phyloP scores from a whole-genome alignment of 2,113 vertebrate species.

The Campylorhamphus procurvoides region DNA sequence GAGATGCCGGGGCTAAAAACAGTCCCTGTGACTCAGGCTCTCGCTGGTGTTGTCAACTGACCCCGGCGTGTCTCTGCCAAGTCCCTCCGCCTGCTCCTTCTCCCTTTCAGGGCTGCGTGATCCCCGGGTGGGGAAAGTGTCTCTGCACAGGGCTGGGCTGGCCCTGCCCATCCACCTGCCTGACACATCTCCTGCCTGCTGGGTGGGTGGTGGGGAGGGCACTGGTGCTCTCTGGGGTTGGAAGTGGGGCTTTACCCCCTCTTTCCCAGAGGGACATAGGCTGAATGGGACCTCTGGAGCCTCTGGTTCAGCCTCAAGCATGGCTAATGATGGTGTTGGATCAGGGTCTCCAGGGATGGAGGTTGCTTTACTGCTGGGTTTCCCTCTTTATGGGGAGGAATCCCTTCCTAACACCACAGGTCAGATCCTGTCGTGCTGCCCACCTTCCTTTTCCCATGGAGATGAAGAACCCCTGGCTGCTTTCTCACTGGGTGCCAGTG shows the following conservation, averaged over 20 bases:
- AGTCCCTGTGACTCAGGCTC: slow-evolving; percentile 31
- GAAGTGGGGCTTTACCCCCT: fast-evolving
- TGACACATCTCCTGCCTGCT: background rate
- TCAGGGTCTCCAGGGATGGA: background rate
- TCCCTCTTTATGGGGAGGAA: background rate
- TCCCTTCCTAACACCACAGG: background rate
- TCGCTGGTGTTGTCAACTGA: background rate
- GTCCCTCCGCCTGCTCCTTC: slow-evolving; percentile 15
- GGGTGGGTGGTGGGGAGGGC: background rate
- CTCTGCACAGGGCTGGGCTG: background rate
- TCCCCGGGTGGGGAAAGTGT: fast-evolving
- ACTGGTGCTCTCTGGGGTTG: background rate
- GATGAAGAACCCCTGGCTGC: background rate
- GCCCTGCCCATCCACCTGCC: background rate
- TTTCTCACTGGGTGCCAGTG: background rate
- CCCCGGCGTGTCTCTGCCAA: background rate
- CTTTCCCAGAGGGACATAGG: background rate
- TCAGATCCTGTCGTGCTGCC: background rate
- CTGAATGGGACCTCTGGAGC: background rate
- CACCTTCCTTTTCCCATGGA: fast-evolving
- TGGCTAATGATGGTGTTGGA: fast-evolving
- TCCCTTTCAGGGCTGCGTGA: background rate
- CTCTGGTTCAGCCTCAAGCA: background rate
- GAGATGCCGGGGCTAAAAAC: slow-evolving; percentile 50
- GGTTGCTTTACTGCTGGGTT: background rate